Base-by-base conservation (phyloP, 2,113 vertebrate species). In the Heterotilapia buettikoferi region DNA sequence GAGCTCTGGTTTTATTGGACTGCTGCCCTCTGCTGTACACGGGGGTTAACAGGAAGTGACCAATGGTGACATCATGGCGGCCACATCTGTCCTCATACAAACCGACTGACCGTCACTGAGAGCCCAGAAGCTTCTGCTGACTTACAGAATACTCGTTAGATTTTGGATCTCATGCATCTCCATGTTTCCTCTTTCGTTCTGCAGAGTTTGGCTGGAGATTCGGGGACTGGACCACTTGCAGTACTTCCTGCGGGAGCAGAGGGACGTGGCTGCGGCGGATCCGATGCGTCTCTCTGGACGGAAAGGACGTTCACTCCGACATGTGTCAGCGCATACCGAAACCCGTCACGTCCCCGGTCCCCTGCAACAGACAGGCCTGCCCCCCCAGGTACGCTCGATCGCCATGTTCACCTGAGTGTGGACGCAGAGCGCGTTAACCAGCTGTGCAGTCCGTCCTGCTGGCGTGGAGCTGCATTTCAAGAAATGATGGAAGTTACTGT, bases 321-420 rank as follows among this genome's bases (percentile, higher is more conserved):
- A 82, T 95, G 0, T 99, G 98, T 89, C 90, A 88, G 9, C 93
- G 96, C 16, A 92, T 96, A 54, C 96, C 92, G 68, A 97, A 96
- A 82, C 97, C 97, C 2, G 43, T 1, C 18, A 7, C 84, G 5
- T 80, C 66, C 36, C 91, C 95, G 24, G 96, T 95, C 50, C 88
- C 96, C 2, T 99, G 98, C 91, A 97, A 96, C 87, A 82, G 61
- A 85, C 92, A 78, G 40, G 96, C 97, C 95, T 99, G 98, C 45
- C 97, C 97, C 18, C 94, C 97, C 56, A 97, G 98, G 98, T 98
- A 95, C 31, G 4, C 24, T 11, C 4, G 1, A 45, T 71, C n/a
- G 21, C 21, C 57, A 29, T 1, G 36, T 26, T 45, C 13, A 43
- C 52, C 21, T 6, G n/a, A 19, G 53, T 5, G 16, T 16, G 14